Percentiles rank a stretch among this genome's conserved stretches.
Conservation (phyloP, 2,888 invertebrate genomes). For the Macropis europaea region DNA sequence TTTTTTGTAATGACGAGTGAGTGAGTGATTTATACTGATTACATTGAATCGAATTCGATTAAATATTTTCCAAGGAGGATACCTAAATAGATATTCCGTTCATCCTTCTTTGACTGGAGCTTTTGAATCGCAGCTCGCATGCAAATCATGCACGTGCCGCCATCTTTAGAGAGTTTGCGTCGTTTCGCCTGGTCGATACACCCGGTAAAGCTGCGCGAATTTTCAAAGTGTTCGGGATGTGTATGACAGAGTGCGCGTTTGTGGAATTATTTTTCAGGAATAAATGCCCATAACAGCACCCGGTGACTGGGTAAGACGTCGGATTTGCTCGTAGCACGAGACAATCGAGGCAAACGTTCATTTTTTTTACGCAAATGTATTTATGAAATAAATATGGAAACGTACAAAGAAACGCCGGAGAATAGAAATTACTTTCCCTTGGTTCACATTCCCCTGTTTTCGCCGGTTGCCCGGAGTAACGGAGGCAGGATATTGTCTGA, state of each 20-base stretch:
- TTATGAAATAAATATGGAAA: constrained; percentile 64
- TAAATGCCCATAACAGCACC: too few relatives aligned
- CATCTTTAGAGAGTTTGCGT: background rate
- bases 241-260: too few relatives aligned
- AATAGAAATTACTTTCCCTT: constrained; percentile 6
- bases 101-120: background rate
- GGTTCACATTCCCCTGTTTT: background rate
- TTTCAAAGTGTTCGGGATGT: too few relatives aligned
- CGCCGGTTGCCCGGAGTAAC: background rate
- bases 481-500: constrained; percentile 2
- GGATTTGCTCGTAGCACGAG: background rate
- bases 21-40: background rate
- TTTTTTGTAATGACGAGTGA: background rate
- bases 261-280: too few relatives aligned
- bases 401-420: constrained; percentile 54
- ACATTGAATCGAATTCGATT: background rate
- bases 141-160: background rate
- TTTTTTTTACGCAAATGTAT: constrained; percentile 16
- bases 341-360: background rate
- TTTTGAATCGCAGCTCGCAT: too few relatives aligned
- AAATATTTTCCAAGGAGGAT: background rate
- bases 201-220: too few relatives aligned
- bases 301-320: too few relatives aligned
- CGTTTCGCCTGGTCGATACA: too few relatives aligned
- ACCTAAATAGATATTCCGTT: background rate